Base-by-base conservation (phyloP, 2,797 vertebrate genomes). In the Apogon hyalosoma region DNA sequence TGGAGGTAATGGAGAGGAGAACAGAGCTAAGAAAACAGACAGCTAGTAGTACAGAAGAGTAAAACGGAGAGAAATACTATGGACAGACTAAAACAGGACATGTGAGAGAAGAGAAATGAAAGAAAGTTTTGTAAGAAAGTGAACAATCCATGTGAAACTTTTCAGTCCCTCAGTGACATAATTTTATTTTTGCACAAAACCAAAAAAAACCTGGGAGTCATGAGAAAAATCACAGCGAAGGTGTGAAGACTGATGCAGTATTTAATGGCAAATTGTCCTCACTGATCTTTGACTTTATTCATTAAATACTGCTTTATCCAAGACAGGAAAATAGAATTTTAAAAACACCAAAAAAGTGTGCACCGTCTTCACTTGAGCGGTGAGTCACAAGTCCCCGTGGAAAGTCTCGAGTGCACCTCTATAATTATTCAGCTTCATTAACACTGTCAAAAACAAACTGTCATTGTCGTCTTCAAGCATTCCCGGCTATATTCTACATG, bases 101-200 rank as follows among this genome's bases (percentile, higher is more conserved):
- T 46, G 63, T 0, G 24, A 61, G 58, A 57, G 56, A 39, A 14
- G 8, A 52, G 11, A 41, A 24, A 38, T 1, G 5, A 47, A 43
- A 33, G 19, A 52, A 36, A 62, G 45, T 82, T 56, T 24, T 36
- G 40, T 46, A 54, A 57, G 60, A 70, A 31, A 28, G 40, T 0
- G n/a, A 61, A 73, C 33, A 11, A 5, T 65, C 49, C 19, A 21
- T 19, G 66, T 28, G 42, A 21, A 28, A 11, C 38, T 48, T 15
- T 14, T 28, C 16, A 57, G 10, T 56, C 45, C 11, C 9, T 24
- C 11, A 1, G 39, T 45, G 33, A 61, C 46, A 59, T 19, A 46
- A 16, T 59, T 56, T 53, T 69, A 49, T 33, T 54, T 71, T 47
- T 63, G 31, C 72, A 53, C 18, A 47, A 50, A 51, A 79, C 38